Conservation (phyloP, 2,113 vertebrate species). For the Serilophus lunatus region DNA sequence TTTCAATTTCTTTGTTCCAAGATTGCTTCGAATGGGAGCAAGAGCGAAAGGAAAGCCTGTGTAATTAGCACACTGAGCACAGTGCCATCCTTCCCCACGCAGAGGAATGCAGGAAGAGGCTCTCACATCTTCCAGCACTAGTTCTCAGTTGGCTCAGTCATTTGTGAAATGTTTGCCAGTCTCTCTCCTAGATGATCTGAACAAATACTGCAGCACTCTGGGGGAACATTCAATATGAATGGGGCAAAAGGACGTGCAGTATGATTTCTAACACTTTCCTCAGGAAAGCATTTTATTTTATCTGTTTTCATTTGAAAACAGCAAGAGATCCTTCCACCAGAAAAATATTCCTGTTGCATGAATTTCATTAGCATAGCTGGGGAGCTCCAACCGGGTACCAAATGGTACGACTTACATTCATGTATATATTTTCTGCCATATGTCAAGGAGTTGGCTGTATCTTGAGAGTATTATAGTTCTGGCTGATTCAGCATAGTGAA, state of each 20-base stretch:
- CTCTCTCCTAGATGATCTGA: not conserved
- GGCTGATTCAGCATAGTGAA: constrained; percentile 14
- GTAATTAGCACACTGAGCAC: not conserved
- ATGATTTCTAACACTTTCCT: not conserved
- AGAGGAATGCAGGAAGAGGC: not conserved
- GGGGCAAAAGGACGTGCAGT: not conserved
- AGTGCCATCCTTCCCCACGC: not conserved
- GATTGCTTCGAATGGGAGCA: not conserved
- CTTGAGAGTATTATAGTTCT: not conserved
- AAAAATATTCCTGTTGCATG: not conserved
- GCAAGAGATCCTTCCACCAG: not conserved
- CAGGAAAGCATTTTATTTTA: not conserved
- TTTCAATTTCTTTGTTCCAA: not conserved
- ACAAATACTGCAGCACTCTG: not conserved
- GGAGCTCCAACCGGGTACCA: not conserved
- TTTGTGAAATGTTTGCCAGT: not conserved
- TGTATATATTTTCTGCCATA: not conserved
- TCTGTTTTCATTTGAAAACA: constrained; percentile 12
- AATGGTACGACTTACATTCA: not conserved
- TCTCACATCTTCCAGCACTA: not conserved
- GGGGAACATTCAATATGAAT: not conserved
- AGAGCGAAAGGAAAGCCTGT: not conserved
- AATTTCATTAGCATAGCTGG: not conserved
- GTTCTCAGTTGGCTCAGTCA: not conserved
- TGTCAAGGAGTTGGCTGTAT: constrained; percentile 1